Base-by-base conservation (phyloP, 2,113 vertebrate species). In the Perca flavescens region DNA sequence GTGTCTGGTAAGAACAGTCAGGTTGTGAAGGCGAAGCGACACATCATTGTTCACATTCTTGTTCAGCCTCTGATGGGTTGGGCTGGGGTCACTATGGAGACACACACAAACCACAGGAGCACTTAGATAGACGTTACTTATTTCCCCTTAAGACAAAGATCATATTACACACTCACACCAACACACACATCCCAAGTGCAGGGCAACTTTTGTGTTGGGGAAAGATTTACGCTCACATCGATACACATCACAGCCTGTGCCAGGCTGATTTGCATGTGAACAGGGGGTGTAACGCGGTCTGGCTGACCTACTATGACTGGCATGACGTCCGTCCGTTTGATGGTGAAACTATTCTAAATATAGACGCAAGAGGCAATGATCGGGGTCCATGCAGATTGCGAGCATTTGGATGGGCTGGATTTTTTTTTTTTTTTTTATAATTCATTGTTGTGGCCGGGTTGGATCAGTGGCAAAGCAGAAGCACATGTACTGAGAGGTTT, bases 11-110 rank as follows among this genome's bases (percentile, higher is more conserved):
- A 93, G 92, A 28, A 94, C 88, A 0, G 73, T 90, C 52, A 94
- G 82, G 88, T 94, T 94, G 90, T 94, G 83, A 36, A 93, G 90
- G 13, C 90, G 89, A 25, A 93, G 88, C 1, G 86, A 69, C 58
- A 84, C 40, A 8, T 92, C 91, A 50, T 91, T 93, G 88, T 89
- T 91, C 57, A 93, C 70, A n/a, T 91, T 93, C 85, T 90, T 93
- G 89, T 85, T 91, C 88, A 94, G 88, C 87, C 92, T 92, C 89
- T 93, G 94, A 86, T 93, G 82, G 84, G 87, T 86, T 19, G 88
- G 92, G 54, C 76, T 89, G 7, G 91, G 89, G 86, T 93, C 91
- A 36, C 93, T 93, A 91, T 75, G 88, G 93, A 91, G 80, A 93
- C 73, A 92, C 81, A 85, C 34, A 82, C 70, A 86, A 7, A 43